A percentile compares a stretch with the other conserved stretches of the same genome.
These are phyloP conservation scores for Platygyra sinensis DNA, from an alignment of 64 coral and sea anemone species.

Conservation along the genomic window DNA sequence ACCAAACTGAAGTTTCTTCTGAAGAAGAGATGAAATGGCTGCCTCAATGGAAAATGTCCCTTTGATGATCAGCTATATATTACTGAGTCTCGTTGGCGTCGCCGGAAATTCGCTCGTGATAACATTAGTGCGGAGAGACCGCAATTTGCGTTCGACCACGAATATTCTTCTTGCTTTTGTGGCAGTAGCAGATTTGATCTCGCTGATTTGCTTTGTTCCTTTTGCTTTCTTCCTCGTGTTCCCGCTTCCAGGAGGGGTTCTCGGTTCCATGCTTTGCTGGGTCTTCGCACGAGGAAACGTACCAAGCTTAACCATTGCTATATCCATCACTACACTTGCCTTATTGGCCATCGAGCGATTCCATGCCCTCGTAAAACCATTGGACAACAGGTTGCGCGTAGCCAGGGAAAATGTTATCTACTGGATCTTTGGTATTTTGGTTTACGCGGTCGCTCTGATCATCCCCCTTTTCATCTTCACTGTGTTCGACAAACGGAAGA, in stretches of 20 bases:
- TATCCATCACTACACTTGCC: slow-evolving; percentile 53
- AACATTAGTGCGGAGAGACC: slow-evolving; percentile 26
- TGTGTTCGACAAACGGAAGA: background rate
- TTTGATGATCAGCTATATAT: background rate
- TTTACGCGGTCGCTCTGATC: background rate
- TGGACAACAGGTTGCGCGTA: slow-evolving; percentile 14
- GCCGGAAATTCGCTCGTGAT: slow-evolving; percentile 65
- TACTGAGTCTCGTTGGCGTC: slow-evolving; percentile 33
- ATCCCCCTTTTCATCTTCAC: background rate
- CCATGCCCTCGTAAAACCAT: slow-evolving; percentile 53
- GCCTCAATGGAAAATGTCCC: background rate
- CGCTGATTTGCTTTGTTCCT: slow-evolving; percentile 48
- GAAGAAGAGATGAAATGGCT: background rate
- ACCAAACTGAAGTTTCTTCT: background rate
- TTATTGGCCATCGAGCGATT: slow-evolving; percentile 48
- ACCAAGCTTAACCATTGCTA: slow-evolving; percentile 36
- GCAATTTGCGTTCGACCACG: slow-evolving; percentile 60
- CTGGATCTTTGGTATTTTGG: background rate
- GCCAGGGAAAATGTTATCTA: slow-evolving; percentile 42
- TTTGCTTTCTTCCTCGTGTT: slow-evolving; percentile 25
- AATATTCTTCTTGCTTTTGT: slow-evolving; percentile 75
- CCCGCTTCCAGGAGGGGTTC: slow-evolving; percentile 19
- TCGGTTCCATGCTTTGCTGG: slow-evolving; percentile 33
- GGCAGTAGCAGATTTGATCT: slow-evolving; percentile 55
- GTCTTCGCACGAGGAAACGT: slow-evolving; percentile 42